A percentile compares a stretch with the other conserved stretches of the same genome.
Conservation (phyloP, 2,888 invertebrate genomes). For the Hyppa rectilinea region DNA sequence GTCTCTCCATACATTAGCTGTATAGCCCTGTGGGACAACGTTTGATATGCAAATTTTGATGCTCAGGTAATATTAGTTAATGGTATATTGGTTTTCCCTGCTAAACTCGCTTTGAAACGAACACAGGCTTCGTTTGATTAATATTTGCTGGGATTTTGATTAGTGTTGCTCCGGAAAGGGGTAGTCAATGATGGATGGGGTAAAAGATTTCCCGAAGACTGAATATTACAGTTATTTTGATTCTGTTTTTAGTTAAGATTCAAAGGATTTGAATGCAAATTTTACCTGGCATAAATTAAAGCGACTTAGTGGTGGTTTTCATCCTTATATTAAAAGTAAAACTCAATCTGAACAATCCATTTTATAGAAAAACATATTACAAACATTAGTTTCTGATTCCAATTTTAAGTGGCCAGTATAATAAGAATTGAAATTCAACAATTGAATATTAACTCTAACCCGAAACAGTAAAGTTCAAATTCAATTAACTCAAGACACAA, state of each 20-base stretch:
- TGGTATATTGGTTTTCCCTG: constrained; percentile 83
- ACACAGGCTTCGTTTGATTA: constrained; percentile 59
- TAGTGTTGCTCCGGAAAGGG: constrained; percentile 15
- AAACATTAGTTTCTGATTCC: constrained; percentile 37
- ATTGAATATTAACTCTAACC: constrained; percentile 18
- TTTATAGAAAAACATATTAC: constrained; percentile 10
- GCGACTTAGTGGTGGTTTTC: neutral
- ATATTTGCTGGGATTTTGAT: constrained; percentile 59
- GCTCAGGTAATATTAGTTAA: constrained; percentile 82
- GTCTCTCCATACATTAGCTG: constrained; percentile 76
- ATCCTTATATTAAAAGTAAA: neutral
- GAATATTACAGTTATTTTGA: constrained; percentile 27
- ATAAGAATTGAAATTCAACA: constrained; percentile 29
- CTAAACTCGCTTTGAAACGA: constrained; percentile 60
- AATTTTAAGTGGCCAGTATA: constrained; percentile 43
- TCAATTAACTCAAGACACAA: constrained; percentile 25
- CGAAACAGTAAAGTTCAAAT: constrained; percentile 38
- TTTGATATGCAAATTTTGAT: constrained; percentile 87
- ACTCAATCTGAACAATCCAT: constrained; percentile 5
- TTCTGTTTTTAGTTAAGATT: neutral
- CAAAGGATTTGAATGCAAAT: constrained; percentile 26
- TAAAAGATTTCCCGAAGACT: neutral
- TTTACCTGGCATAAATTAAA: neutral
- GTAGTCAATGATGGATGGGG: constrained; percentile 22
- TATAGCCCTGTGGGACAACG: constrained; percentile 73